A percentile compares a stretch with the other conserved stretches of the same genome.
Evolutionary conservation across 1,140 invertebrate genomes (phyloP).

Genomic region (Drosophila teissieri): DNA sequence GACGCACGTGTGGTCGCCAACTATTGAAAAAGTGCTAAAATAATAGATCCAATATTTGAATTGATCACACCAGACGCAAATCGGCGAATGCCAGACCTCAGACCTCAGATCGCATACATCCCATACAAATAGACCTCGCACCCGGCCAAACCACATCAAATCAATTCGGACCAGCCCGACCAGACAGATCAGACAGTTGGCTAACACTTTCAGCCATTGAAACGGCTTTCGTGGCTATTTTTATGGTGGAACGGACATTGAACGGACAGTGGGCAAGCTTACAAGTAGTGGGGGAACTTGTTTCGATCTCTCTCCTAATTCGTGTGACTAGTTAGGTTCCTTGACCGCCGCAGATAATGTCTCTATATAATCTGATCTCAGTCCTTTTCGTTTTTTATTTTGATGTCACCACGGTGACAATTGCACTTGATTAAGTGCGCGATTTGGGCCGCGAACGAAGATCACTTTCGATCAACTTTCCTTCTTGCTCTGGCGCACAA

Average conservation of each 20-base stretch:
- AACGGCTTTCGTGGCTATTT: conserved; percentile 70
- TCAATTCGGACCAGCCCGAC: too few relatives aligned
- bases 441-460: conserved; percentile 1
- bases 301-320: conserved; percentile 28
- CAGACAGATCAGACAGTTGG: conserved; percentile 36
- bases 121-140: conserved; percentile 24
- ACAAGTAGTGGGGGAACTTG: conserved; percentile 51
- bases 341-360: conserved; percentile 49
- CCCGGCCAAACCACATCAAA: conserved; percentile 32
- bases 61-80: conserved; percentile 47
- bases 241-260: conserved; percentile 67
- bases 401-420: conserved; percentile 25
- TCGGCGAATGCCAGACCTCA: conserved; percentile 4
- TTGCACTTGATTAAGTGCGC: conserved; percentile 67
- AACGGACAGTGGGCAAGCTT: conserved; percentile 56
- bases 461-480: conserved; percentile 44
- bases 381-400: not conserved
- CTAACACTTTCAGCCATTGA: conserved; percentile 41
- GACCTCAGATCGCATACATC: not conserved
- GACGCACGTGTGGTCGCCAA: conserved; percentile 33
- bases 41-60: conserved; percentile 56
- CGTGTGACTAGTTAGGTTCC: conserved; percentile 35
- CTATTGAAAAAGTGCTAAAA: conserved; percentile 55
- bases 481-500: conserved; percentile 29
- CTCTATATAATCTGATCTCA: conserved; percentile 10